Base-by-base conservation (phyloP, 2,888 invertebrate species). In the Spialia ferax region DNA sequence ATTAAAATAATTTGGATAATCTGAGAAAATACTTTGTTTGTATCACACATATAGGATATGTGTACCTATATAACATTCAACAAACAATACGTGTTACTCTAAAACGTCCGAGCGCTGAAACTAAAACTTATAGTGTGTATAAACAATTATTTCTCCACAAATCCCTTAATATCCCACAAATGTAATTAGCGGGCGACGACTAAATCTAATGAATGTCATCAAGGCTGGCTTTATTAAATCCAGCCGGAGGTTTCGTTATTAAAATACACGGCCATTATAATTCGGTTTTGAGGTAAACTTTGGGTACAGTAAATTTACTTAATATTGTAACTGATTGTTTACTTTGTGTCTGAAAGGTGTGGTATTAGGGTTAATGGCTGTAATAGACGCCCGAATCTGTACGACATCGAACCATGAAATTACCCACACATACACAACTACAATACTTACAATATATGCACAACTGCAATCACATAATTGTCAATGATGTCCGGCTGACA, bases 171-270 rank as follows among this genome's bases (percentile, higher is more conserved):
- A 57, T 57, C 50, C 18, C 64, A 29, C 38, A 50, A 64, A 57
- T 57, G 64, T 64, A 57, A 64, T 64, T 64, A 64, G 57, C 38
- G 35, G 35, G 57, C 45, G 64, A 38, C 64, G 64, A 26, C 64
- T 65, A 59, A 64, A 65, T 59, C 57, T 59, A 65, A 65, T 65
- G 57, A 65, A 65, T 65, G 50, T 35, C 57, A 57, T 38, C 45
- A 50, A 13, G 42, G 42, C 64, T 57, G 35, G 35, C 64, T 64
- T 64, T 64, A 64, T 64, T 57, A 64, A 65, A 65, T 52, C 57
- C 50, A 26, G 35, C 48, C 32, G n/a, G 57, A 50, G 57, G 64
- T 65, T 57, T 50, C 57, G 64, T 57, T 61, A 50, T 61, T 59
- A 59, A 59, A 48, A 64, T 64, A 64, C 20, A 48, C 26, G 22